phyloP scores from a whole-genome alignment of 1,140 invertebrate species.

The Papilio helenus region DNA sequence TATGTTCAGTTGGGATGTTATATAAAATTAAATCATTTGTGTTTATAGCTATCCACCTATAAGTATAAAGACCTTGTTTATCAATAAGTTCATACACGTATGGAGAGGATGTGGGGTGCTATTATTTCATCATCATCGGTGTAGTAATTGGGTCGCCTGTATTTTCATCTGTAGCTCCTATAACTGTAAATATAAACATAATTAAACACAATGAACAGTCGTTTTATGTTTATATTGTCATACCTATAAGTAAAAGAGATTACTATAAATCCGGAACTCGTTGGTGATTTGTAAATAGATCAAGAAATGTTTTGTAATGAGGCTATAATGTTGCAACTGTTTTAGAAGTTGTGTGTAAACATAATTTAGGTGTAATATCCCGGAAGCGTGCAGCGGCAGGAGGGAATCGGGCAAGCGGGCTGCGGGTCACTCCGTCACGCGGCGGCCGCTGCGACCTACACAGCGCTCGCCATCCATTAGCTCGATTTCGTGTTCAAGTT shows the following conservation, averaged over 20 bases:
- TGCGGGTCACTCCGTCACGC: conserved; percentile 78
- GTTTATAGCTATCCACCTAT: conserved; percentile 62
- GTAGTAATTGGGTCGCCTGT: conserved; percentile 25
- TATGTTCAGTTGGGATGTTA: conserved; percentile 52
- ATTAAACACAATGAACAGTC: not conserved
- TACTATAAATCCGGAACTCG: not conserved
- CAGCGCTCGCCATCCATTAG: conserved; percentile 77
- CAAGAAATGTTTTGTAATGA: not conserved
- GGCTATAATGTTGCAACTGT: not conserved
- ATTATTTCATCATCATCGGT: conserved; percentile 37
- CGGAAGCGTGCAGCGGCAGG: conserved; percentile 62
- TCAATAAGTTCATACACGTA: conserved; percentile 58
- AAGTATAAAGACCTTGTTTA: conserved; percentile 76
- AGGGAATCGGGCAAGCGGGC: conserved; percentile 57
- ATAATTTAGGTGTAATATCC: conserved; percentile 42
- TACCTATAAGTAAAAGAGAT: not conserved
- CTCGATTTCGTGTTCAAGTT: conserved; percentile 81
- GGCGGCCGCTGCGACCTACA: conserved; percentile 69
- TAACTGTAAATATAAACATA: not conserved
- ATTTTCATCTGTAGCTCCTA: not conserved
- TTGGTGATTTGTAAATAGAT: not conserved
- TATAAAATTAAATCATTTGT: conserved; percentile 72
- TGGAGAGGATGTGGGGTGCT: conserved; percentile 36
- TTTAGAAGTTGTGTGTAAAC: conserved; percentile 33
- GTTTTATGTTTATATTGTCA: not conserved